Percentiles rank a stretch among this genome's conserved stretches.
Conservation (phyloP, 1,140 invertebrate genomes). For the Uloborus diversus region DNA sequence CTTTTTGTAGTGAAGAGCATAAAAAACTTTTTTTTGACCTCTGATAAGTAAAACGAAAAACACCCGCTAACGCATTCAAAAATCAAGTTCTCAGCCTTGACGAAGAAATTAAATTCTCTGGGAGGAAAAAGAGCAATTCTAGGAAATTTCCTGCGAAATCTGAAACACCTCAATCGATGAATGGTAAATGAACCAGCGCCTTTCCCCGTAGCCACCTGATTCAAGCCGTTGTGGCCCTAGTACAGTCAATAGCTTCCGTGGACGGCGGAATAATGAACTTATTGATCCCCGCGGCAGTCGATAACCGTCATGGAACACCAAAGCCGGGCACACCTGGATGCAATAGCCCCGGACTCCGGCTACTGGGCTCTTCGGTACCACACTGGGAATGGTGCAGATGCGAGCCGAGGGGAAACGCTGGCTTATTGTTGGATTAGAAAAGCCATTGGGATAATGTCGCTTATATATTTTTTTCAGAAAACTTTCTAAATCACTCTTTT, state of each 20-base stretch:
- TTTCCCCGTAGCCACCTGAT: background rate
- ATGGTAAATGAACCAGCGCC: background rate
- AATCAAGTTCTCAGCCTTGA: background rate
- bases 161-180: conserved; percentile 5
- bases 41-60: background rate
- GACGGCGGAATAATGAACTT: conserved; percentile 16
- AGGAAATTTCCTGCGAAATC: background rate
- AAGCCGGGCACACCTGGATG: background rate
- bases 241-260: background rate
- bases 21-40: background rate
- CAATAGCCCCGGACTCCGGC: background rate
- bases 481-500: too few relatives aligned
- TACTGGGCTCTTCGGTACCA: background rate
- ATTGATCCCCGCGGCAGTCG: conserved; percentile 21
- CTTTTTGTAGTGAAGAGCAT: background rate
- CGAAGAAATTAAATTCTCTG: background rate
- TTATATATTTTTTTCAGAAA: too few relatives aligned
- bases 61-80: background rate
- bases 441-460: too few relatives aligned
- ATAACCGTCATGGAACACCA: conserved; percentile 35
- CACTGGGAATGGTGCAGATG: background rate
- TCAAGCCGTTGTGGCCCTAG: conserved; percentile 24
- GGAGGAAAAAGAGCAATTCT: background rate
- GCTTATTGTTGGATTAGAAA: too few relatives aligned
- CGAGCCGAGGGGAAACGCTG: background rate